Evolutionary conservation across 2,888 invertebrate genomes (phyloP), one percentile per base, ranked within the genome.

Genomic region (Mystacides longicornis): DNA sequence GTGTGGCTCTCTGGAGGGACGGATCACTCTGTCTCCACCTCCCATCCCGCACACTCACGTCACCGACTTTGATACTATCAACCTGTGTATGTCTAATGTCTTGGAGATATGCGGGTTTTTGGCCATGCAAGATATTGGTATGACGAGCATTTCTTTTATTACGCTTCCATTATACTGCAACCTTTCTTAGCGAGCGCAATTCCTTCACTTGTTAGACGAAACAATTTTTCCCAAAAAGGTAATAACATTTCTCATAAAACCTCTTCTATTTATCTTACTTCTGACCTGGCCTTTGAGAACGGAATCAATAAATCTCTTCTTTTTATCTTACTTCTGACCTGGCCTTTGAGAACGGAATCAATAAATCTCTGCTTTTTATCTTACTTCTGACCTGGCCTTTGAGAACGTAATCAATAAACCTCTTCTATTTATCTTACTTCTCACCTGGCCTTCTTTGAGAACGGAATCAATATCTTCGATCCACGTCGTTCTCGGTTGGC

Each of bases 21-120:
- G 71, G 1, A 72, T 77, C 31, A 74, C 74, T 52, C 62, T 77
- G 63, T 75, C 74, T 57, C 77, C 77, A 0, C 68, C 74, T 2
- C 75, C 77, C 19, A 73, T 82, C 70, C 77, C 81, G 0, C 70
- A 71, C 51, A 79, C 77, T 2, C 79, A 79, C 64, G 74, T 80
- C 20, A 73, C 81, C 0, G 86, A 87, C 66, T 87, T 83, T 67
- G 86, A 79, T 67, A 75, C 68, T 57, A 78, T 72, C 60, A 81
- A 74, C 56, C 80, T 72, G 68, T 81, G 79, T 59, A 75, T 93
- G 51, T 82, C 88, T 1, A 85, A 83, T 56, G 81, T 83, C 51
- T 78, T 96, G 52, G 87, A 89, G 67, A 83, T 96, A 18, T 84
- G 91, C 66, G 96, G 96, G 0, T 96, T 93, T 67, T 72, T 97